Base-by-base conservation (phyloP, 1,140 invertebrate species). In the Apis florea region DNA sequence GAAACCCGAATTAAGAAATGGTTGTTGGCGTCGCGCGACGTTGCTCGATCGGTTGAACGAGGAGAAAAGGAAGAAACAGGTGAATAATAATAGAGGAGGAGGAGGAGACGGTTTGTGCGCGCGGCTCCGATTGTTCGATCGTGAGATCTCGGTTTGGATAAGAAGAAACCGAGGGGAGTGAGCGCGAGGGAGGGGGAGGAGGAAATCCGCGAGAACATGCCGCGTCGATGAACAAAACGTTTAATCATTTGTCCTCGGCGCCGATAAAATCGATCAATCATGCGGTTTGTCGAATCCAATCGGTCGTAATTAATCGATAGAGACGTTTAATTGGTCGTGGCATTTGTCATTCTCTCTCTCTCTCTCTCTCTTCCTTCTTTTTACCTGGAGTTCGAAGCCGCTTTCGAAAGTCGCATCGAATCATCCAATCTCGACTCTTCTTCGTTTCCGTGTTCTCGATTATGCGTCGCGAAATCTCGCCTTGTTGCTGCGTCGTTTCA, bases 221-320 rank as follows among this genome's bases (percentile, higher is more conserved):
- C 40, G 72, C 13, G 63, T 59, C 63, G 40, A 31, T n/a, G 51
- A n/a, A 78, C 56, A 74, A 63, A 66, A 59, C 24, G 74, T 83
- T 84, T 81, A 84, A 84, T 87, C 78, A 64, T 73, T 63, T 53
- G 53, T 73, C 64, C 6, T 71, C 72, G 56, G 56, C 21, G 51
- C 56, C 71, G 86, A 88, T 87, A 88, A 86, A 85, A 70, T 89
- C 86, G 89, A 90, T 89, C 81, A 85, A 90, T 90, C 84, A 89
- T 71, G 79, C 31, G 74, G 63, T 88, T 88, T 83, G 80, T 83
- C 86, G 66, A 87, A 82, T 67, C 76, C 73, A 87, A 88, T 89
- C 82, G 85, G 67, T 81, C 31, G 83, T 82, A 90, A 91, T 91
- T 90, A 90, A 87, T 86, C 80, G 84, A 84, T 68, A 77, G 79